A percentile compares a stretch with the other conserved stretches of the same genome.
Conservation (phyloP, 2,888 invertebrate genomes). For the Sialis lutaria region DNA sequence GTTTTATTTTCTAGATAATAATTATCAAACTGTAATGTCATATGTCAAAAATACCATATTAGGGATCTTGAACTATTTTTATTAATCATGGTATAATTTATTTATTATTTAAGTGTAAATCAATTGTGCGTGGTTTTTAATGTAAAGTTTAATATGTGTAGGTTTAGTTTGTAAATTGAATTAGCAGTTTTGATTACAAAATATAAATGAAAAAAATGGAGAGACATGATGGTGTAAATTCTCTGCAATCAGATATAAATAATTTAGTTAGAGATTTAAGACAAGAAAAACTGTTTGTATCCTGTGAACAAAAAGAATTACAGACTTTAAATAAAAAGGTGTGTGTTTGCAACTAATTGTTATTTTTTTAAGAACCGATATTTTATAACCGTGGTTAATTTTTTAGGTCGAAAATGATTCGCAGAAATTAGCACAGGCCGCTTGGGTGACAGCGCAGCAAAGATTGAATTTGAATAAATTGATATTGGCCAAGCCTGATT, state of each 20-base stretch:
- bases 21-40: no score
- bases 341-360: constrained; percentile 20
- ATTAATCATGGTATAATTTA: no score
- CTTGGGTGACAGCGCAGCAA: constrained; percentile 82
- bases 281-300: constrained; percentile 74
- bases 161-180: background rate
- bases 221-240: constrained; percentile 1
- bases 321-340: constrained; percentile 60
- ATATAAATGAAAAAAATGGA: constrained; percentile 3
- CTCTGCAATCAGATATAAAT: constrained; percentile 31
- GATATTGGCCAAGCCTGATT: constrained; percentile 55
- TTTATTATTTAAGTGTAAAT: no score
- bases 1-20: no score
- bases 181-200: background rate
- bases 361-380: background rate
- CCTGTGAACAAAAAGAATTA: constrained; percentile 67
- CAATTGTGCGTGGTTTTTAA: no score
- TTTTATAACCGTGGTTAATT: constrained; percentile 5
- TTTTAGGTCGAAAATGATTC: constrained; percentile 32
- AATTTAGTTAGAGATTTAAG: constrained; percentile 53
- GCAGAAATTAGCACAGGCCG: constrained; percentile 46
- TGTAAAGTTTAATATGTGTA: no score
- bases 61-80: no score
- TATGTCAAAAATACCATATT: no score
- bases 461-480: constrained; percentile 62